Conservation (phyloP, 53 echinoderm and acorn worm genomes). For the Antedon mediterranea region DNA sequence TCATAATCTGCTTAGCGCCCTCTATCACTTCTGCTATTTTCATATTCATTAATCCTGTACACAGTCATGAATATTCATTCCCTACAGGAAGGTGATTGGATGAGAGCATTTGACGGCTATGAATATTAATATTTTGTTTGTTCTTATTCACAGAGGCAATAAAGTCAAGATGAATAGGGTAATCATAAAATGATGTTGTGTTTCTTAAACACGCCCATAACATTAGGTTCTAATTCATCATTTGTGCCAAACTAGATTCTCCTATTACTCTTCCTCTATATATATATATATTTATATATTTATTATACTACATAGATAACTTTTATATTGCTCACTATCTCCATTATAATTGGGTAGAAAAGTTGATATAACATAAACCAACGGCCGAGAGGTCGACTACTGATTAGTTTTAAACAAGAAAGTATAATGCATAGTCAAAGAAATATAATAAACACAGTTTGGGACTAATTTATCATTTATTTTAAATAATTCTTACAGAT, state of each 20-base stretch:
- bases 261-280: not conserved
- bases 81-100: not conserved
- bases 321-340: not conserved
- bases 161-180: not conserved
- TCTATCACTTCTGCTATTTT: not conserved
- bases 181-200: not conserved
- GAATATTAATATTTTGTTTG: not conserved
- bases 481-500: too few relatives aligned
- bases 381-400: too few relatives aligned
- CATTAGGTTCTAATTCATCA: not conserved
- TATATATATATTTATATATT: not conserved
- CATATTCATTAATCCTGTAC: not conserved
- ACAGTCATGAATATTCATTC: not conserved
- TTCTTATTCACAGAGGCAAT: not conserved
- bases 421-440: too few relatives aligned
- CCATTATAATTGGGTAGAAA: constrained; percentile 1
- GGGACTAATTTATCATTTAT: too few relatives aligned
- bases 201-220: not conserved
- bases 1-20: not conserved
- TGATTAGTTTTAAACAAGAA: too few relatives aligned
- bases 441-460: too few relatives aligned
- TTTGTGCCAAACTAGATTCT: not conserved
- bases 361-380: not conserved
- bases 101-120: not conserved
- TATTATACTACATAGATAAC: not conserved